Percentiles rank a stretch among this genome's conserved stretches.
Evolutionary conservation across 2,888 invertebrate species (phyloP).

Genomic region (Stegana nigrithorax): DNA sequence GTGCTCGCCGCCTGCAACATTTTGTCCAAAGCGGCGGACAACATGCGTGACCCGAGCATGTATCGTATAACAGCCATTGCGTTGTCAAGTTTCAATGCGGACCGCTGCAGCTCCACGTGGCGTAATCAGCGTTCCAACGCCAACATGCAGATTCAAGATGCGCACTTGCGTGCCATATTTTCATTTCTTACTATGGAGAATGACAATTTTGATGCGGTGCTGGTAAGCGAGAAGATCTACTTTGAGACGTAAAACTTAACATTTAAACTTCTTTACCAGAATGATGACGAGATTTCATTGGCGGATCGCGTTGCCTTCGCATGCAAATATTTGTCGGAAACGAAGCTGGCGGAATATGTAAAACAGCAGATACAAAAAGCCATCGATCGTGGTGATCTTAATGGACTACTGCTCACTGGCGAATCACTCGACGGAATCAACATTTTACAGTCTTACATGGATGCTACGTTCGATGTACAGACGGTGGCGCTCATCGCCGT

Average conservation of each 20-base stretch:
- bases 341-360: constrained; percentile 82
- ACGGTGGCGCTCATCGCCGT: constrained; percentile 86
- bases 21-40: constrained; percentile 78
- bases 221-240: constrained; percentile 72
- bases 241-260: no score
- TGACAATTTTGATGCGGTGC: constrained; percentile 79
- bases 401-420: constrained; percentile 89
- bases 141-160: constrained; percentile 84
- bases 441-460: constrained; percentile 87
- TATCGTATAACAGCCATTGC: constrained; percentile 78
- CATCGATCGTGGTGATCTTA: constrained; percentile 81
- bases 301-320: constrained; percentile 93
- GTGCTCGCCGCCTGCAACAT: constrained; percentile 87
- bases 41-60: constrained; percentile 62
- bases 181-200: constrained; percentile 87
- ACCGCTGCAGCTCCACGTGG: constrained; percentile 81
- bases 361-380: constrained; percentile 77
- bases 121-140: constrained; percentile 79
- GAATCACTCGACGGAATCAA: constrained; percentile 80
- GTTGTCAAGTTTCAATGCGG: constrained; percentile 86
- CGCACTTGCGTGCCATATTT: constrained; percentile 91
- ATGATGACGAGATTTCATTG: constrained; percentile 85
- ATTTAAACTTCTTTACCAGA: constrained; percentile 69
- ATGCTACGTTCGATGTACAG: constrained; percentile 90
- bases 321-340: constrained; percentile 85